A percentile compares a stretch with the other conserved stretches of the same genome.
Evolutionary conservation across 2,113 vertebrate species (phyloP).

Genomic region (Sitta europaea): DNA sequence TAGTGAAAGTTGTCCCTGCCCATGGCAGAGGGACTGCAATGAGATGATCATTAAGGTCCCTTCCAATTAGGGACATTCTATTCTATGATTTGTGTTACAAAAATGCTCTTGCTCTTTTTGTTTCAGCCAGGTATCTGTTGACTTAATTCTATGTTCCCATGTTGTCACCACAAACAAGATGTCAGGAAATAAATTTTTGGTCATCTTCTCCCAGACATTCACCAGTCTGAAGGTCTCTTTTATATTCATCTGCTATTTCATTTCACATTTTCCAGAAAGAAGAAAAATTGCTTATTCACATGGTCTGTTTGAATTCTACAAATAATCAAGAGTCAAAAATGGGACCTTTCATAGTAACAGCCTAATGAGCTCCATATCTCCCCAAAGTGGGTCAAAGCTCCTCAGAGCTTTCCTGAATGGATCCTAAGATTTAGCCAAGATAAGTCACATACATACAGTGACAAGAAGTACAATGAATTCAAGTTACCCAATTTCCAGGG

Average conservation of each 20-base stretch:
- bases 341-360: not conserved
- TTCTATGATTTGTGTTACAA: not conserved
- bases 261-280: not conserved
- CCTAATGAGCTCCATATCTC: not conserved
- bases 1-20: not conserved
- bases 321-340: not conserved
- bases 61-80: not conserved
- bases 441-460: not conserved
- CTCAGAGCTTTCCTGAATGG: not conserved
- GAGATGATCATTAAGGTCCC: not conserved
- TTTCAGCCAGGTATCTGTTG: not conserved
- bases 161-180: not conserved
- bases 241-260: rapidly evolving
- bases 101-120: not conserved
- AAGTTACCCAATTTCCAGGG: not conserved
- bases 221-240: not conserved
- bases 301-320: not conserved
- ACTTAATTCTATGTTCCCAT: not conserved
- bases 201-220: not conserved
- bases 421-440: not conserved
- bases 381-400: not conserved
- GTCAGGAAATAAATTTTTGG: not conserved
- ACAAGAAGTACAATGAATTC: not conserved
- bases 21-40: not conserved
- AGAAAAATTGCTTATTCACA: not conserved